Base-by-base conservation (phyloP, 1,140 invertebrate genomes). In the Drosophila jambulina region DNA sequence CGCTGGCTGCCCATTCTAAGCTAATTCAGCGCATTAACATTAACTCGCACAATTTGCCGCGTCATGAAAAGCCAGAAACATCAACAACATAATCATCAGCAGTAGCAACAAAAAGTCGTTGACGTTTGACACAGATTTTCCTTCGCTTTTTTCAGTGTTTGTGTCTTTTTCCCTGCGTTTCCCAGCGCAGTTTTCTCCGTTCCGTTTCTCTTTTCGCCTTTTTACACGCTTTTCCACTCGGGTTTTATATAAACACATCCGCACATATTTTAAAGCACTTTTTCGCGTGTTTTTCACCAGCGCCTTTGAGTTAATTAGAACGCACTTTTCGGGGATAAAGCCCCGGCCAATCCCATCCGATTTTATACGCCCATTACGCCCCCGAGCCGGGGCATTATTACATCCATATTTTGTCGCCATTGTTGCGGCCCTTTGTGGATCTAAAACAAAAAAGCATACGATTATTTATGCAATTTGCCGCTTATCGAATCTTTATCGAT, bases 21-120 rank as follows among this genome's bases (percentile, higher is more conserved):
- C 74, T 88, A 87, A 87, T 87, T 87, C 69, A 88, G 69, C 72
- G 77, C 85, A 84, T 87, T 87, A 78, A 78, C 78, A 82, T 84
- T 87, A 75, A 75, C 84, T 87, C 85, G 84, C 80, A 78, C 84
- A 87, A 87, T 88, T 83, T 84, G 75, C 69, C 64, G 74, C 77
- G 78, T 49, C 76, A 75, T 72, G 71, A 64, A 72, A 77, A 77
- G 76, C 48, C 74, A 62, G 43, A 46, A 65, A 56, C 62, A 69
- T 65, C 57, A 60, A 45, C 57, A 65, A 48, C 63, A 70, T 62
- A 42, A 67, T 65, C 63, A 65, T 42, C 63, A 45, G 29, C 53
- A 25, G 53, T 4, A 56, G 57, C 62, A 34, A 65, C 56, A 57
- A 62, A 58, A 64, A 88, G 83, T 87, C 83, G 72, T 87, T 87